Evolutionary conservation across 2,888 invertebrate genomes (phyloP), one percentile per base, ranked within the genome.

Genomic region (Fissipunctia ypsillon): DNA sequence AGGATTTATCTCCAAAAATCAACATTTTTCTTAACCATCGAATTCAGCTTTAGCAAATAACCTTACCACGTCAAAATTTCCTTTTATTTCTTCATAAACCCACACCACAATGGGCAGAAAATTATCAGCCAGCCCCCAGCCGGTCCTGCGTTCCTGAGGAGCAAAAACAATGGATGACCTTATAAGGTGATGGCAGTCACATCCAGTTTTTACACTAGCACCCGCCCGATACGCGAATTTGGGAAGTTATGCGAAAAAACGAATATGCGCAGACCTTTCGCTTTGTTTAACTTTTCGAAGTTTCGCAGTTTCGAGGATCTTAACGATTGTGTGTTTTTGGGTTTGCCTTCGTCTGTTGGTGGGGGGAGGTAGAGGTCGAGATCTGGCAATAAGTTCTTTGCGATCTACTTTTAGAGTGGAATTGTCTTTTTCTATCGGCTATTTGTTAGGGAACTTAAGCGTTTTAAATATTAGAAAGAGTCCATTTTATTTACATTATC

Each of bases 131-230:
- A 35, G 64, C 28, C 63, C 61, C 66, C 68, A 77, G 80, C 80
- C 87, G 84, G 78, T 71, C 81, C 89, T 87, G 90, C 69, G 73
- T 83, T 70, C 80, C 79, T 74, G 63, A 38, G 50, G 74, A 78
- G 89, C 88, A 94, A 93, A 94, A 94, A 94, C 94, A 94, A 94
- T 92, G 91, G 91, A 73, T 86, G 88, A 88, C 93, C 93, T 90
- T 93, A 91, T 92, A 93, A 89, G 93, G 93, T 86, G 88, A 85
- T 85, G 78, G 84, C 85, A 84, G 86, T 85, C 85, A 86, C 76
- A 84, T 86, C 89, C 88, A 88, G 91, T 92, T 92, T 91, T 91
- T 86, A 81, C 76, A 67, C 74, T 76, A 71, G 73, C 81, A 73
- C 84, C 81, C 81, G 89, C 86, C 88, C 80, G 85, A 85, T 84